Base-by-base conservation (phyloP, 2,113 vertebrate genomes). In the Dasypus novemcinctus region DNA sequence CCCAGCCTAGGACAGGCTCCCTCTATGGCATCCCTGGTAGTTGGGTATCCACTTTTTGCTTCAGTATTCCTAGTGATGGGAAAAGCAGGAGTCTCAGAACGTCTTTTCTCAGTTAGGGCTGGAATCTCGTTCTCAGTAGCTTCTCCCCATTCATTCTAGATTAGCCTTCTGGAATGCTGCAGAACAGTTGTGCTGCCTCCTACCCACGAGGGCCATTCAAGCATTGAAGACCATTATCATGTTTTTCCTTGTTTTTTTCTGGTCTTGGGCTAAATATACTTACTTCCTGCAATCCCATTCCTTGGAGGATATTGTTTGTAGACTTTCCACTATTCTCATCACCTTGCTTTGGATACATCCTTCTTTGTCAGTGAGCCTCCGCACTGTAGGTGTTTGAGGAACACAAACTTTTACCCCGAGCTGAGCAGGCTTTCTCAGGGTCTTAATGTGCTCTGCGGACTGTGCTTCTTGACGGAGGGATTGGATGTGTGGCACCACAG, bases 141-240 rank as follows among this genome's bases (percentile, higher is more conserved):
- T 12, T 43, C 2, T 52, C 36, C 38, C 1, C 11, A 7, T 29
- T 75, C 64, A 33, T 29, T 96, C 20, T 68, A 21, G 57, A 7
- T 2, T 54, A 4, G 7, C 36, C 36, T n/a, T 7, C 8, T 43
- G 59, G 64, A 72, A n/a, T 3, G 15, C 49, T 33, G 21, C 31
- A 27, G 72, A 31, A 63, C 23, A 29, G 1, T 57, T 87, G 81
- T 80, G 25, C n/a, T 80, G 4, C 3, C 8, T 33, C n/a, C 43
- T 38, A 4, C 20, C 46, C 3, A 1, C 5, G 25, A 66, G 36
- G 41, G 14, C 5, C 0, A 9, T 13, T 27, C 17, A 80, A 52
- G 38, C 76, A 17, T 49, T 63, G 38, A 63, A 63, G 72, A 36
- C 7, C 7, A n/a, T 21, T 33, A 49, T 18, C 36, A 1, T 38